Conservation (phyloP, 2,888 invertebrate genomes). For the Tenthredo amoena region DNA sequence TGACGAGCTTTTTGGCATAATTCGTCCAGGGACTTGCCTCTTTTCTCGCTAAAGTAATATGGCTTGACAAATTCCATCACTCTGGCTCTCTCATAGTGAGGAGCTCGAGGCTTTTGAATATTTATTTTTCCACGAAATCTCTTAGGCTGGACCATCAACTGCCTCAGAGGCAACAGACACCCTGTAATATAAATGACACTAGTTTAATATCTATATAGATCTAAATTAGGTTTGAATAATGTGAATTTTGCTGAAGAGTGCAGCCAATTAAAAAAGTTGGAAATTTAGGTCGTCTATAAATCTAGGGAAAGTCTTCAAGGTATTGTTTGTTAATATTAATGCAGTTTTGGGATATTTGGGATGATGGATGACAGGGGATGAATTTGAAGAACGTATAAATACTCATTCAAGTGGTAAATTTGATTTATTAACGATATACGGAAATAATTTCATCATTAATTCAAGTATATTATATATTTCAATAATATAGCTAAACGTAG, state of each 20-base stretch:
- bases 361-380: background rate
- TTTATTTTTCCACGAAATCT: conserved; percentile 89
- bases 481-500: conserved; percentile 38
- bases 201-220: background rate
- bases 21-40: conserved; percentile 72
- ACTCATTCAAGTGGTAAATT: conserved; percentile 40
- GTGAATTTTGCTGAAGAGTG: background rate
- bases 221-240: too few species aligned
- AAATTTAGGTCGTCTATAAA: background rate
- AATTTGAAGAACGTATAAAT: background rate
- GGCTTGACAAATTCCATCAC: conserved; percentile 85
- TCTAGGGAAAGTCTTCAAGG: conserved; percentile 36
- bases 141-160: conserved; percentile 79
- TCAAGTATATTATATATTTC: conserved; percentile 26
- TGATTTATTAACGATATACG: conserved; percentile 44
- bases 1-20: conserved; percentile 77
- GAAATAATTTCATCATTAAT: conserved; percentile 31
- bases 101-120: conserved; percentile 85
- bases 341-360: background rate
- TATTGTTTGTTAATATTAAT: background rate
- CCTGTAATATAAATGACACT: conserved; percentile 65
- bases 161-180: conserved; percentile 67
- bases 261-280: background rate
- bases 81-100: conserved; percentile 85
- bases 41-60: conserved; percentile 79